phyloP scores from a whole-genome alignment of 2,888 invertebrate genomes.

The Branchellion lobata region DNA sequence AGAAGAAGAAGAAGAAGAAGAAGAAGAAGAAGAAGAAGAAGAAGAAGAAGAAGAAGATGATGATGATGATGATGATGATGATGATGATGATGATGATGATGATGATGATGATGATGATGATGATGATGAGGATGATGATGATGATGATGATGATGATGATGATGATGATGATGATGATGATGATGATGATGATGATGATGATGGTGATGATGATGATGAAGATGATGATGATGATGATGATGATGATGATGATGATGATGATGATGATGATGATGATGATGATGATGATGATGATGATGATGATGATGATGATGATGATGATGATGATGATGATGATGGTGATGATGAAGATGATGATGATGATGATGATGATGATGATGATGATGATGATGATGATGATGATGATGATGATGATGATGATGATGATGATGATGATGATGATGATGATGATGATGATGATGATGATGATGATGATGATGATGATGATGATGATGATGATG shows the following conservation, averaged over 20 bases:
- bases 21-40: slow-evolving; percentile 6
- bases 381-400: slow-evolving; percentile 37
- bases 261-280: slow-evolving; percentile 20
- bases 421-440: slow-evolving; percentile 22
- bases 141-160: slow-evolving; percentile 31
- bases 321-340: slow-evolving; percentile 27
- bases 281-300: slow-evolving; percentile 32
- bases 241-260: slow-evolving; percentile 32
- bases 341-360: slow-evolving; percentile 23
- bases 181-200: slow-evolving; percentile 37
- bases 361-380: slow-evolving; percentile 36
- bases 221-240: neutral
- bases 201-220: slow-evolving; percentile 21
- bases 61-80: slow-evolving; percentile 14
- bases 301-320: slow-evolving; percentile 3
- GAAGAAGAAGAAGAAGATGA: slow-evolving; percentile 14
- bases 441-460: slow-evolving; percentile 34
- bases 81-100: slow-evolving; percentile 14
- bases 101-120: slow-evolving; percentile 39
- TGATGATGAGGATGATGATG: no score
- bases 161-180: slow-evolving; percentile 37
- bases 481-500: slow-evolving; percentile 30
- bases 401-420: slow-evolving; percentile 30
- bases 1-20: neutral
- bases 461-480: slow-evolving; percentile 7